These are phyloP conservation scores for Lycodopsis pacificus DNA, from an alignment of 2,797 vertebrate genomes.

Conservation along the genomic window DNA sequence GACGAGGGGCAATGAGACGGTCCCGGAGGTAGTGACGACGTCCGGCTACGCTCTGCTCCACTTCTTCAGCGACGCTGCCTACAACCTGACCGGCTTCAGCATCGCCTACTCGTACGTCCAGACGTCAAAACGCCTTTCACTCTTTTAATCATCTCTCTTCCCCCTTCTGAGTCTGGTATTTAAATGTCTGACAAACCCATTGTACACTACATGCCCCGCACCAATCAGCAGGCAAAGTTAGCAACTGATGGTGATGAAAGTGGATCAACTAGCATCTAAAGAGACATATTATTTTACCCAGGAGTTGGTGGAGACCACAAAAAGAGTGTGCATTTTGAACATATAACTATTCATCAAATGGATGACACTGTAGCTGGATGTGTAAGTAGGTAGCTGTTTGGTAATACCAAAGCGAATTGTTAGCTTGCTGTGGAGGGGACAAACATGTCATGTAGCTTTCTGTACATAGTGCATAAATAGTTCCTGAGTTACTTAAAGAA, in stretches of 20 bases:
- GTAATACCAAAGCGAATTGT: too few relatives aligned
- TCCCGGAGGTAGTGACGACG: conserved; percentile 91
- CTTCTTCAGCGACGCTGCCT: conserved; percentile 97
- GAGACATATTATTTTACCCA: neutral
- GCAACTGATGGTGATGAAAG: neutral
- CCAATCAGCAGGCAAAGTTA: neutral
- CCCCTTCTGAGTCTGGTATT: neutral
- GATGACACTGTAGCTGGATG: neutral
- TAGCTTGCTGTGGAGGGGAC: too few relatives aligned
- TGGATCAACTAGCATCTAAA: neutral
- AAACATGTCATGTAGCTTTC: too few relatives aligned
- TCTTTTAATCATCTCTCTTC: neutral
- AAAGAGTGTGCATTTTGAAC: neutral
- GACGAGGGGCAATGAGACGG: conserved; percentile 87
- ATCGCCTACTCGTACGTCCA: conserved; percentile 86
- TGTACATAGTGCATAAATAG: too few relatives aligned
- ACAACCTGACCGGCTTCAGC: conserved; percentile 97
- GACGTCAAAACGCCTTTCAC: neutral
- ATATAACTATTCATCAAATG: neutral
- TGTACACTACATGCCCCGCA: neutral
- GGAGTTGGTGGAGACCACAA: neutral
- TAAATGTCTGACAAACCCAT: too few relatives aligned
- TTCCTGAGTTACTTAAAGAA: too few relatives aligned
- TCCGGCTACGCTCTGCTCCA: conserved; percentile 93
- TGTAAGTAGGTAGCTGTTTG: too few relatives aligned